Base-by-base conservation (phyloP, 2,888 invertebrate genomes). In the Drosophila borealis region DNA sequence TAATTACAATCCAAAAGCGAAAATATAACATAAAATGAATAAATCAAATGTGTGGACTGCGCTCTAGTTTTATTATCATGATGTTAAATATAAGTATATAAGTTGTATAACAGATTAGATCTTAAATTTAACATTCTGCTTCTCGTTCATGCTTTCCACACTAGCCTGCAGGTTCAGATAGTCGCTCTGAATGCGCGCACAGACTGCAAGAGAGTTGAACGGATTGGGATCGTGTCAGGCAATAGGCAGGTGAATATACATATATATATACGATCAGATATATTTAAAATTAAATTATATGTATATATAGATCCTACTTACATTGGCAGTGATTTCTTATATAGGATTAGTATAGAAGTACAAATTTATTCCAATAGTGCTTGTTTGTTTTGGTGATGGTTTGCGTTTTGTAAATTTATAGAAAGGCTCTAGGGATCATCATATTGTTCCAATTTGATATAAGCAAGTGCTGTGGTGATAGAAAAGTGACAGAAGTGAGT, bases 361-460 rank as follows among this genome's bases (percentile, higher is more conserved):
- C 51, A 25, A 48, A 50, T 78, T 46, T 46, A 54, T 66, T 81
- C 84, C 76, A 41, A 69, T 68, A 70, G 61, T 60, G 29, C 17
- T 29, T 25, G n/a, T n/a, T 48, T 48, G 66, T 82, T 61, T 57
- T 61, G 39, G 65, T 85, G 73, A 65, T 55, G 53, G 60, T 60
- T 45, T 71, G 70, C 49, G 41, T 56, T 60, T 74, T 8, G 72
- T 45, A 46, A 63, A 66, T 78, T 74, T 81, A 74, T 70, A 84
- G 69, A 60, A 64, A 29, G 33, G 29, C 62, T 55, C 76, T 85
- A 89, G 60, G 87, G 89, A 80, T 89, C 90, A 79, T 88, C 91
- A 65, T 91, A 89, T 77, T 91, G 91, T 68, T 91, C 90, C 90
- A 91, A 89, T 91, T 90, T 91, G 77, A 90, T 91, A 84, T 91